Base-by-base conservation (phyloP, 2,888 invertebrate species). In the Diploptera punctata region DNA sequence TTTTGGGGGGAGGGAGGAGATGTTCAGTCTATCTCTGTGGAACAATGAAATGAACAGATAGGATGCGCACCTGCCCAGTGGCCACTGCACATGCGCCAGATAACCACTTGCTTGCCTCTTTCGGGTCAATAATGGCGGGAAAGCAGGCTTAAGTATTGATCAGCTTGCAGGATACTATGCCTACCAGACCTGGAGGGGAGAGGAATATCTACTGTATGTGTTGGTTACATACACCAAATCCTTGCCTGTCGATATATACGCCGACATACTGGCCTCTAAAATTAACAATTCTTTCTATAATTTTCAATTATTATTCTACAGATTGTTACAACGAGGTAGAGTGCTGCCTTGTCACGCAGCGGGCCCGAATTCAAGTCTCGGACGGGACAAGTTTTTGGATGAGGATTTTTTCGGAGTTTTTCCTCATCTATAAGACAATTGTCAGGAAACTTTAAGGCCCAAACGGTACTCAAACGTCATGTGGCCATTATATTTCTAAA, bases 71-170 rank as follows among this genome's bases (percentile, higher is more conserved):
- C 72, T 72, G 72, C 61, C 72, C 43, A 52, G 13, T 67, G 67
- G 71, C 67, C 49, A 57, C 43, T 67, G 71, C 71, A 57, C 71
- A 71, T 67, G 65, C 57, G 71, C 67, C 29, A 52, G 31, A 57
- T 18, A 65, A 52, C 52, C 24, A 49, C 52, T 43, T 57, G 52
- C 57, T 54, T 57, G 60, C 61, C 61, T 60, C 61, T 72, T 49
- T 72, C 67, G 72, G 72, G 72, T 72, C 72, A 72, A 72, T 72
- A 72, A 61, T 60, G 68, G 72, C 72, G 68, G 72, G 72, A 72
- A 71, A 72, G 72, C 72, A 72, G 60, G 68, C 72, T 72, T 71
- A 61, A 62, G 72, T 72, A 73, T 70, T 73, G 73, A 73, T 73
- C 73, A 73, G 73, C 70, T 70, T 70, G 65, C 60, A 69, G 69